Evolutionary conservation across 2,113 vertebrate species (phyloP).

Genomic region (Nanger granti): DNA sequence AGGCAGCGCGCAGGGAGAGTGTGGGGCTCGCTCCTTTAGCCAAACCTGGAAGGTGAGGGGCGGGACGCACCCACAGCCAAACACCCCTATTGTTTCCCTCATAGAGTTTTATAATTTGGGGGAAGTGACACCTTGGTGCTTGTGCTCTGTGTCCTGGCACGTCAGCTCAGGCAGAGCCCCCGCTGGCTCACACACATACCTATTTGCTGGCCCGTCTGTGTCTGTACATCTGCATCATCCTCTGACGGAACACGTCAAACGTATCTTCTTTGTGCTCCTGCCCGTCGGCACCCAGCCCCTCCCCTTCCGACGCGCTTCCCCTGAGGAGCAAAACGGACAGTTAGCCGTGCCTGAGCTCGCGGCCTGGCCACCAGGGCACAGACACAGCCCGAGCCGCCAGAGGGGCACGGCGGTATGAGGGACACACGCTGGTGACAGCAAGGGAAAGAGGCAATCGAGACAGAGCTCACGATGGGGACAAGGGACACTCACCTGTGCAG

Average conservation of each 20-base stretch:
- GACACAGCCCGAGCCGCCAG: not conserved
- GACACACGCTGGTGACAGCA: not conserved
- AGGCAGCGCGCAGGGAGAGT: not conserved
- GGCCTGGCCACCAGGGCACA: not conserved
- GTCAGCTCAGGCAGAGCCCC: not conserved
- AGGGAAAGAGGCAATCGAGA: not conserved
- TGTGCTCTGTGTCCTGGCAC: not conserved
- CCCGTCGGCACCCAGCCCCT: conserved; percentile 80
- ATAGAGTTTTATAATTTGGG: not conserved
- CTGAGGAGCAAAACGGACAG: conserved; percentile 73
- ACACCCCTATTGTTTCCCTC: not conserved
- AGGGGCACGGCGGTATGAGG: not conserved
- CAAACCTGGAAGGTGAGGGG: conserved; percentile 58
- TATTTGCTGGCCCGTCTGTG: conserved; percentile 81
- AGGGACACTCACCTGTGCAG: conserved; percentile 52
- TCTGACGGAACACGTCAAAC: conserved; percentile 82
- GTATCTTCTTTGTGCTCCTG: conserved; percentile 78
- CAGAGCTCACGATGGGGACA: not conserved
- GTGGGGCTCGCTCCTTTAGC: conserved; percentile 2
- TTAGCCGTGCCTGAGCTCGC: conserved; percentile 31
- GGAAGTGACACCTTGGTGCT: not conserved
- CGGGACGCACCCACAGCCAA: conserved; percentile 33
- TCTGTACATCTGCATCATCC: conserved; percentile 86
- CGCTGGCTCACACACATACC: conserved; percentile 64
- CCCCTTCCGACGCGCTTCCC: conserved; percentile 80